Evolutionary conservation across 2,797 vertebrate species (phyloP), one percentile per base, ranked within the genome.

Genomic region (Caiman crocodilus): DNA sequence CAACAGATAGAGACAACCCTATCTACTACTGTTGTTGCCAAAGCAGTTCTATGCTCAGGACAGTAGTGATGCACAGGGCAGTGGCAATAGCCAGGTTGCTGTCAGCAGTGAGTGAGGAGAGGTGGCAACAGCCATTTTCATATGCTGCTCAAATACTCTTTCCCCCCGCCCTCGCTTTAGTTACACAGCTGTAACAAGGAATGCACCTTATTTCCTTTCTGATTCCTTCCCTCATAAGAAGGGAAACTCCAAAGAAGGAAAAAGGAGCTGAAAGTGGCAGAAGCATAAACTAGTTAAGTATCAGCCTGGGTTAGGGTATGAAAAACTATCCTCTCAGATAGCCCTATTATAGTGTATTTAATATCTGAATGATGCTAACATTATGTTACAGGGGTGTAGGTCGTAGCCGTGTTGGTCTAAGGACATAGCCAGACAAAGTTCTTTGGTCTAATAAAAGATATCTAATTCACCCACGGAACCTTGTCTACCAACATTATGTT

Each of bases 301-400:
- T 65, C 61, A 32, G 4, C 65, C 28, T 61, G 14, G 65, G 4
- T 88, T 14, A 80, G 55, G 42, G 17, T 5, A 81, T 67, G 65
- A 71, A 42, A 87, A 55, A 3, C 3, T 76, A 10, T 42, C 42
- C 42, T 42, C 42, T 42, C 42, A 21, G 5, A 23, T 42, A 35
- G 23, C 67, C 35, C 67, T 11, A 57, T 80, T 80, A 50, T 9
- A 20, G 59, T 50, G 9, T 6, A 32, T 55, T 65, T n/a, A 76
- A 5, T 28, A 18, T 35, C 5, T 1, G 0, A 5, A 8, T 7
- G 15, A 84, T 4, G 64, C 4, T 58, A 56, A 2, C 13, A 23
- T 4, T 67, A 56, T 16, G 28, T 78, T 17, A 14, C 23, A 80
- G 35, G 7, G 14, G 5, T 56, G 25, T 42, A 32, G 50, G 55